These are phyloP conservation scores for Mirounga angustirostris DNA, from an alignment of 2,113 vertebrate species.

Conservation along the genomic window DNA sequence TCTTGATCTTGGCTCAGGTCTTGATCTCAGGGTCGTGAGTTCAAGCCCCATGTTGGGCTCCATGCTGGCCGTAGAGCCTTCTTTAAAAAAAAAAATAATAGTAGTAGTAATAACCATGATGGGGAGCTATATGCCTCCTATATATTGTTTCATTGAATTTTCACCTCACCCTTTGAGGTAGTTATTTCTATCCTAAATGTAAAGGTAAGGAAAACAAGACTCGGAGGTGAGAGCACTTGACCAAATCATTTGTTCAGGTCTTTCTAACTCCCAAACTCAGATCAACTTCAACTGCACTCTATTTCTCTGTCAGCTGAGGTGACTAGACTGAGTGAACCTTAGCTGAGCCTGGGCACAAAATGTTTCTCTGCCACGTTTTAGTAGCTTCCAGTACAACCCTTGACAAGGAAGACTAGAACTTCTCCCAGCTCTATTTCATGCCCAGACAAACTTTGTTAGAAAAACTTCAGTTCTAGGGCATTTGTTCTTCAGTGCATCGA, in stretches of 20 bases:
- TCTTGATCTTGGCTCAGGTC: background rate
- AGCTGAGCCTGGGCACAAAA: background rate
- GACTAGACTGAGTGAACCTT: background rate
- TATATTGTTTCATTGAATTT: slow-evolving; percentile 19
- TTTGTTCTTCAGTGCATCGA: background rate
- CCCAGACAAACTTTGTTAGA: background rate
- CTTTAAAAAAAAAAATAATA: background rate
- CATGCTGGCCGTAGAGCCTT: background rate
- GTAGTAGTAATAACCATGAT: background rate
- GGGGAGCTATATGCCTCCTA: background rate
- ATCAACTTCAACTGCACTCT: background rate
- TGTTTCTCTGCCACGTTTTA: background rate
- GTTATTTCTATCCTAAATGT: background rate
- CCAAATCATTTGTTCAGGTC: background rate
- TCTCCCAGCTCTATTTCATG: background rate
- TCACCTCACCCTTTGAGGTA: background rate
- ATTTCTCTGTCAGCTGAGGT: background rate
- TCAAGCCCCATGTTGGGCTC: background rate
- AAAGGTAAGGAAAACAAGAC: background rate
- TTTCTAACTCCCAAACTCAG: background rate
- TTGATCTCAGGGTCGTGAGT: background rate
- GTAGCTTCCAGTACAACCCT: background rate
- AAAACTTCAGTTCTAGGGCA: background rate
- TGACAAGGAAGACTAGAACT: background rate
- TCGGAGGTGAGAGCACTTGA: background rate